phyloP scores from a whole-genome alignment of 1,140 invertebrate species.

The Mactra quadrangularis region DNA sequence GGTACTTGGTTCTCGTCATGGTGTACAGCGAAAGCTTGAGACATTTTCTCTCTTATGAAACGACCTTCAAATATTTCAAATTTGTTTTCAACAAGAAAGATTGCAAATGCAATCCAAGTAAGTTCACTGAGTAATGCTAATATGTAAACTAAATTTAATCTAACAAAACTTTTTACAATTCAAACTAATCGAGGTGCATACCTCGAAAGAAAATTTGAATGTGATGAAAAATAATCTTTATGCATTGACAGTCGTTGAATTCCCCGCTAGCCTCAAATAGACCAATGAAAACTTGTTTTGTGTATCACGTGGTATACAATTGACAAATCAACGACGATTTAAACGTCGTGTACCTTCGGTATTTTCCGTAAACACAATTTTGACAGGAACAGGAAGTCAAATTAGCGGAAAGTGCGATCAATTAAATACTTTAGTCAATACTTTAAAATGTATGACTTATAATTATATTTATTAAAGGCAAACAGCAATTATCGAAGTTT shows the following conservation, averaged over 20 bases:
- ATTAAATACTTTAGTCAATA: no score
- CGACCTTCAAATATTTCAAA: constrained; percentile 52
- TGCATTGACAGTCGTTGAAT: constrained; percentile 72
- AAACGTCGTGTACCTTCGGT: not conserved
- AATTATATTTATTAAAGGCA: no score
- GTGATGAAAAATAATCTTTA: constrained; percentile 25
- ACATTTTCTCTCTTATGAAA: constrained; percentile 42
- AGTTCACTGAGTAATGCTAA: no score
- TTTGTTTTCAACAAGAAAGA: not conserved
- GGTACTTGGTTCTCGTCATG: constrained; percentile 65
- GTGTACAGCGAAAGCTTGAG: constrained; percentile 47
- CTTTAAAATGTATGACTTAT: no score
- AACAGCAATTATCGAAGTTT: no score
- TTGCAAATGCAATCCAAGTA: constrained; percentile 19
- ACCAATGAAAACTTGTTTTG: constrained; percentile 70
- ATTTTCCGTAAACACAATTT: not conserved
- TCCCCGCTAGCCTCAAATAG: constrained; percentile 73
- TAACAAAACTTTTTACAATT: not conserved
- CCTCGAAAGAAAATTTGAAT: constrained; percentile 61
- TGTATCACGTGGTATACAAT: constrained; percentile 69
- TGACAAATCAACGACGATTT: constrained; percentile 17
- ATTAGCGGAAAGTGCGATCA: no score
- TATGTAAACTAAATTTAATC: not conserved
- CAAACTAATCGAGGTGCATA: not conserved
- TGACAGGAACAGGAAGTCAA: constrained; percentile 20